Evolutionary conservation across 2,888 invertebrate genomes (phyloP), one percentile per base, ranked within the genome.

Genomic region (Lamproptera curius): DNA sequence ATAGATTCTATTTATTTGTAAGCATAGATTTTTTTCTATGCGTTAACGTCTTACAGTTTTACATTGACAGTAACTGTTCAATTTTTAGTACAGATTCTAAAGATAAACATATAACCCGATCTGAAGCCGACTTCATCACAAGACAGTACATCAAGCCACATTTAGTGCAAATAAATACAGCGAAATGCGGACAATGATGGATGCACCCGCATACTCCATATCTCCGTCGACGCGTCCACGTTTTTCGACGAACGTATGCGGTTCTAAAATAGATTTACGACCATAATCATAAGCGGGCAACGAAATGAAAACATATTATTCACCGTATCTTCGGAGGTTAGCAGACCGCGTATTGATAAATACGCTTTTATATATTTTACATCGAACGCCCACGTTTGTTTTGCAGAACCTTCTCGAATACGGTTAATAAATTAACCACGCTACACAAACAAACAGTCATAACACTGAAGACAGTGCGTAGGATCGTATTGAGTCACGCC

Each of bases 401-500:
- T 10, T 34, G 23, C 34, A 15, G 31, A 42, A 39, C 38, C 39
- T 43, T 28, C 40, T 23, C 16, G 42, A 16, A 16, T 33, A 34
- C 43, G 15, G 16, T 40, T 49, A 43, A 49, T 49, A 49, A 49
- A 49, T 49, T 44, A 49, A 43, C 28, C 39, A 35, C 16, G 43
- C 36, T 36, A 43, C 40, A 14, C 43, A 40, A 43, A 43, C 40
- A 43, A 35, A 44, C 43, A 39, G 48, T 38, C 42, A 42, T 47
- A 47, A 48, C 34, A 33, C 42, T 38, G n/a, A 38, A 48, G 41
- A 38, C 42, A 11, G 39, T 34, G 49, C 39, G 43, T 39, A 39
- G 48, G 51, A 28, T n/a, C 54, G 57, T 53, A 56, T 35, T 42
- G 53, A 49, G 14, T 49, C 48, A 49, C 40, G 41, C 38, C 53